phyloP scores from a whole-genome alignment of 2,888 invertebrate genomes.

The Liodrosophila aerea region DNA sequence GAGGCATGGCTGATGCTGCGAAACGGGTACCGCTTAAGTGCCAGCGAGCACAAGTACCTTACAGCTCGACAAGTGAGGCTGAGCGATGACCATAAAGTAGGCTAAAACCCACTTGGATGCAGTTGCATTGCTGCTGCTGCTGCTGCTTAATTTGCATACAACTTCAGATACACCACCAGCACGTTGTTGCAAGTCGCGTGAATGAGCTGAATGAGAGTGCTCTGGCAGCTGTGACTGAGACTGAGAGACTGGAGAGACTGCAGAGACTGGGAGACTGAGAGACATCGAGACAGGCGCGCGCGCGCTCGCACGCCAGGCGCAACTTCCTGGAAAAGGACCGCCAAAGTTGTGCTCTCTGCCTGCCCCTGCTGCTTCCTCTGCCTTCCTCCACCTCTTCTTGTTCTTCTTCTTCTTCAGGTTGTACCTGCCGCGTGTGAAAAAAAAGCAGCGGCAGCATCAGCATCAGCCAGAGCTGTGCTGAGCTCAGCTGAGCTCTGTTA shows the following conservation, averaged over 20 bases:
- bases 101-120: conserved; percentile 71
- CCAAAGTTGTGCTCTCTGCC: conserved; percentile 59
- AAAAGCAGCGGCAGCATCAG: conserved; percentile 19
- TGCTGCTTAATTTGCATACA: conserved; percentile 70
- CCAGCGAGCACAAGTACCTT: conserved; percentile 57
- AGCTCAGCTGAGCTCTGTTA: conserved; percentile 19
- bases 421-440: conserved; percentile 71
- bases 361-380: conserved; percentile 32
- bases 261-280: conserved; percentile 6
- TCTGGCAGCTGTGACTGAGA: conserved; percentile 36
- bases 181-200: conserved; percentile 58
- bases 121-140: conserved; percentile 24
- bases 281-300: no score
- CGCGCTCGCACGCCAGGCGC: conserved; percentile 71
- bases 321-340: conserved; percentile 77
- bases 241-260: not conserved
- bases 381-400: conserved; percentile 5
- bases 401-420: conserved; percentile 24
- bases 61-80: conserved; percentile 69
- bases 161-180: conserved; percentile 56
- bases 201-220: conserved; percentile 48
- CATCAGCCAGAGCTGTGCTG: not conserved
- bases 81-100: conserved; percentile 70
- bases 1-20: conserved; percentile 36
- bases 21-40: conserved; percentile 69